A percentile compares a stretch with the other conserved stretches of the same genome.
Conservation (phyloP, 1,140 invertebrate genomes). For the Popillia japonica region DNA sequence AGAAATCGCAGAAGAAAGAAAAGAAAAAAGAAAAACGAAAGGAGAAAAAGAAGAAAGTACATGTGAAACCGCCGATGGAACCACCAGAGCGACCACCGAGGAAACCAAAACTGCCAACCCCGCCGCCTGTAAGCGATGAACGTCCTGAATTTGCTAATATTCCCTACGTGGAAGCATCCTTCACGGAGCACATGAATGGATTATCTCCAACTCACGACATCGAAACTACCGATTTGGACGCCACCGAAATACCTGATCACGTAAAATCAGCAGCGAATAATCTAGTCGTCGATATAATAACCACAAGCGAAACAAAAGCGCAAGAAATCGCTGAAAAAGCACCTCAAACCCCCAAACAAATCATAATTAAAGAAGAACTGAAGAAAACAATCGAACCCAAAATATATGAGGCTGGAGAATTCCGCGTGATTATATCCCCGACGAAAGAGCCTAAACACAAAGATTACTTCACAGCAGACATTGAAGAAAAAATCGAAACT, state of each 20-base stretch:
- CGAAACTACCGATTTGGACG: conserved; percentile 39
- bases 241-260: conserved; percentile 1
- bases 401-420: conserved; percentile 53
- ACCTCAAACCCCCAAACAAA: conserved; percentile 40
- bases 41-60: conserved; percentile 51
- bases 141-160: conserved; percentile 49
- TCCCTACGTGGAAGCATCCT: conserved; percentile 53
- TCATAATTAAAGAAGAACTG: conserved; percentile 50
- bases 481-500: conserved; percentile 48
- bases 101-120: conserved; percentile 54
- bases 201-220: not conserved
- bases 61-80: conserved; percentile 47
- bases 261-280: conserved; percentile 40
- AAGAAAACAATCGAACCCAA: conserved; percentile 51
- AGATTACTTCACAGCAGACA: conserved; percentile 43
- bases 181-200: conserved; percentile 17
- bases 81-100: conserved; percentile 46
- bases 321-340: conserved; percentile 43
- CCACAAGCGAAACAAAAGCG: conserved; percentile 41
- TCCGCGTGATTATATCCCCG: conserved; percentile 51
- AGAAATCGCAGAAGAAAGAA: conserved; percentile 55
- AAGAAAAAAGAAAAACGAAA: conserved; percentile 55
- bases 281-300: conserved; percentile 42
- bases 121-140: conserved; percentile 40
- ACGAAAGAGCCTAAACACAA: conserved; percentile 52